Percentiles rank a stretch among this genome's conserved stretches.
Evolutionary conservation across 2,797 vertebrate genomes (phyloP).

Genomic region (Octomys mimax): DNA sequence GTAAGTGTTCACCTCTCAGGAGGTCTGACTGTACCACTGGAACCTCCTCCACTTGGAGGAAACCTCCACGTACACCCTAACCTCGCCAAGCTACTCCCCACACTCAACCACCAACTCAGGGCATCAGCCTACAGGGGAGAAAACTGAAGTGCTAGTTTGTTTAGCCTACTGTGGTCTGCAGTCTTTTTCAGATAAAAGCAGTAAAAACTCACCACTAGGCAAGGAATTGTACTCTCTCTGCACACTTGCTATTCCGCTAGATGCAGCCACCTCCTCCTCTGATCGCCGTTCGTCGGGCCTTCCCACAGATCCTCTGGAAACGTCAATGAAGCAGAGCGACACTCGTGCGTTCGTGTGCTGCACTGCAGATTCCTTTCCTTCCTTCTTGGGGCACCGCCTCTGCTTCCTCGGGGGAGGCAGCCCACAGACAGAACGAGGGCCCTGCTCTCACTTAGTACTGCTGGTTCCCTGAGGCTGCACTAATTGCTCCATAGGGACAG

Average conservation of each 20-base stretch:
- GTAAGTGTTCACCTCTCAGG: neutral
- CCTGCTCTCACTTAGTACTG: too few relatives aligned
- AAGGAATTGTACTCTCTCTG: slow-evolving; percentile 12
- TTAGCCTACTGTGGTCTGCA: neutral
- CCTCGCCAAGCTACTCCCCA: neutral
- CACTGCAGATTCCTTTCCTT: neutral
- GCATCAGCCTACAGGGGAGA: neutral
- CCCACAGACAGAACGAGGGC: neutral
- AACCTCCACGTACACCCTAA: too few relatives aligned
- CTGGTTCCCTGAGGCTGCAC: neutral
- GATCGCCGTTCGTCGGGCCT: neutral
- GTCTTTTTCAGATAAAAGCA: neutral
- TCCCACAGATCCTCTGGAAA: neutral
- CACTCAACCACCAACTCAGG: neutral
- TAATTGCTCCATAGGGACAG: neutral
- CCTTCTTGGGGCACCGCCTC: neutral
- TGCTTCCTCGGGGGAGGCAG: neutral
- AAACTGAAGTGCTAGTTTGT: neutral
- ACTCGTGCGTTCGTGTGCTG: accelerated
- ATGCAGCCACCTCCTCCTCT: neutral
- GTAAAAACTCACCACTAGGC: neutral
- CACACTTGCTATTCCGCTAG: neutral
- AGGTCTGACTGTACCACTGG: neutral
- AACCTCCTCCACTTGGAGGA: neutral
- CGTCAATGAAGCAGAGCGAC: neutral